Conservation (phyloP, 2,113 vertebrate species). For the Hemicordylus capensis region DNA sequence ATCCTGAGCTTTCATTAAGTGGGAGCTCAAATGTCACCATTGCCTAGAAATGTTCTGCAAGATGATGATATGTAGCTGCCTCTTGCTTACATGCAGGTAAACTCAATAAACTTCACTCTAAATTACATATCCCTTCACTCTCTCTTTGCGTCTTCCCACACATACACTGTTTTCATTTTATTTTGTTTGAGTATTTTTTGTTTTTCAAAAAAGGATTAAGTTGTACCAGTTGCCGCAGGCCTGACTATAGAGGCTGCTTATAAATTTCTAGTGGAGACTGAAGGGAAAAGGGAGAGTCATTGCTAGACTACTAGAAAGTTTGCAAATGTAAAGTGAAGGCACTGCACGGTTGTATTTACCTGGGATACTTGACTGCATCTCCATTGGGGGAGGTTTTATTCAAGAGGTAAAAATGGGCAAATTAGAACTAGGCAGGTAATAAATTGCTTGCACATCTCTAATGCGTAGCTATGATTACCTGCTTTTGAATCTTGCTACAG, state of each 20-base stretch:
- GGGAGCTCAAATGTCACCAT: constrained; percentile 67
- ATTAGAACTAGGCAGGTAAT: constrained; percentile 60
- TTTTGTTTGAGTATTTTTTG: not conserved
- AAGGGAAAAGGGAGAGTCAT: constrained; percentile 41
- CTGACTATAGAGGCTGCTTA: constrained; percentile 67
- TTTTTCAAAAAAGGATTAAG: constrained; percentile 64
- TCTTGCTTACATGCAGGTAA: constrained; percentile 62
- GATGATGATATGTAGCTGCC: constrained; percentile 56
- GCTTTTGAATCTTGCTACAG: constrained; percentile 48
- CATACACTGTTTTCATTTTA: constrained; percentile 19
- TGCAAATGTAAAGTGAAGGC: constrained; percentile 60
- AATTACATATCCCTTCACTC: constrained; percentile 55
- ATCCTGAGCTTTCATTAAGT: constrained; percentile 68
- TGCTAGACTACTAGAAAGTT: constrained; percentile 58
- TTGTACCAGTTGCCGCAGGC: constrained; percentile 65
- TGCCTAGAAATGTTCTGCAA: constrained; percentile 58
- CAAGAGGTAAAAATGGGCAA: constrained; percentile 52
- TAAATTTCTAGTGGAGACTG: constrained; percentile 60
- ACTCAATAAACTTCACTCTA: constrained; percentile 64
- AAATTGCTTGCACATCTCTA: constrained; percentile 55
- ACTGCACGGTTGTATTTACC: constrained; percentile 37
- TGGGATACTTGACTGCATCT: constrained; percentile 54
- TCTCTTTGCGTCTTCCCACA: constrained; percentile 26
- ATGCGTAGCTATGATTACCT: constrained; percentile 55
- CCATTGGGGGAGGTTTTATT: constrained; percentile 47